Evolutionary conservation across 2,797 vertebrate genomes (phyloP), one percentile per base, ranked within the genome.

Genomic region (Gambusia yucatana): DNA sequence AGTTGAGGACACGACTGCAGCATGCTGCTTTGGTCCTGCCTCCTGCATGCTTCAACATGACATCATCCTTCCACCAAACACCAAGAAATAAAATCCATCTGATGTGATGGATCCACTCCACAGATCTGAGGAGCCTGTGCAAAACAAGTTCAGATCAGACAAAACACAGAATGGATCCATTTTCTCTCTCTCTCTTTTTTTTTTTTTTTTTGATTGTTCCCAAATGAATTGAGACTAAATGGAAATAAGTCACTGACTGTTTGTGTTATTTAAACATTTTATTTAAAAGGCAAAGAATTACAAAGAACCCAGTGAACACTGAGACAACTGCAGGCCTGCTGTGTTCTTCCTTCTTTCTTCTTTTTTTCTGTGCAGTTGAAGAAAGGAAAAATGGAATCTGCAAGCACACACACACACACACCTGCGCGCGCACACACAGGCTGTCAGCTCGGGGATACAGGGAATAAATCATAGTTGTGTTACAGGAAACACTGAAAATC

Each of bases 381-480:
- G 74, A 72, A 72, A 1, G n/a, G 2, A 44, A n/a, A 75, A 73
- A 79, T 70, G 76, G 72, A 41, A 33, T 78, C 67, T 17, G 55
- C 25, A 47, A 41, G 39, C 48, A 73, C 52, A 48, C 78, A 72
- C 67, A 33, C 28, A 77, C 67, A 20, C 52, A 43, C 41, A 14
- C 57, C 46, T n/a, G 25, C 41, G 50, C 57, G 59, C 48, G 50
- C 72, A 36, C 69, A 78, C 69, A 48, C 43, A 72, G 28, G 28
- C 82, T 84, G 85, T 86, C 76, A 61, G 82, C 84, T 82, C 55
- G 55, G 80, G 77, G 79, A 71, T 70, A 84, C 47, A 71, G 75
- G 73, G 63, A 82, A 89, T 87, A 87, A 86, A 86, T 89, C 88
- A 86, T 79, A 44, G 77, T 78, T 55, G 76, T 61, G 77, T 86